phyloP scores from a whole-genome alignment of 2,888 invertebrate genomes.

The Diplolepis rosae region DNA sequence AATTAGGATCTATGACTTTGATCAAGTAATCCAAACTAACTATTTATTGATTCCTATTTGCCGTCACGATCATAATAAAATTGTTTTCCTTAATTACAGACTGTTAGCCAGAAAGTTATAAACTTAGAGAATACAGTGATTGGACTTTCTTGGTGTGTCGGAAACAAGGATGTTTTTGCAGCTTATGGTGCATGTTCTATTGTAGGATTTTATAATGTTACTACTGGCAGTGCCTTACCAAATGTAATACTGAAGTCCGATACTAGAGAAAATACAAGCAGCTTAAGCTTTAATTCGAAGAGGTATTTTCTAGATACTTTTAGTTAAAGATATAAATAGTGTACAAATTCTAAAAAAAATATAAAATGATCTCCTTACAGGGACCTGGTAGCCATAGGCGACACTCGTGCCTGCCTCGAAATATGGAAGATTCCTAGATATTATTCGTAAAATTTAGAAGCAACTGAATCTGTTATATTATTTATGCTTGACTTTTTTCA shows the following conservation, averaged over 20 bases:
- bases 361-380: conserved; percentile 52
- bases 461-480: not conserved
- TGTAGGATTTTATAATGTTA: conserved; percentile 64
- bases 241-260: conserved; percentile 60
- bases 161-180: conserved; percentile 62
- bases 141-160: conserved; percentile 64
- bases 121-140: conserved; percentile 63
- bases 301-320: conserved; percentile 53
- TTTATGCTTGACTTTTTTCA: not conserved
- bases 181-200: conserved; percentile 64
- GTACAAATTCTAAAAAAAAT: not conserved
- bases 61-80: not conserved
- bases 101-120: conserved; percentile 56
- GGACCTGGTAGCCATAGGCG: conserved; percentile 64
- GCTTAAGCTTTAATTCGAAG: conserved; percentile 65
- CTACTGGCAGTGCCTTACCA: conserved; percentile 53
- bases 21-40: conserved; percentile 56
- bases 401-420: conserved; percentile 63
- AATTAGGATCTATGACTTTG: conserved; percentile 66
- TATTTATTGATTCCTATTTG: not conserved
- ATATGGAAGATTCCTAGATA: conserved; percentile 66
- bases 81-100: conserved; percentile 50
- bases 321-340: not conserved
- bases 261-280: conserved; percentile 59
- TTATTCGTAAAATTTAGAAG: not conserved